Evolutionary conservation across 1,140 invertebrate genomes (phyloP), one percentile per base, ranked within the genome.

Genomic region (Rhopalosiphum padi): DNA sequence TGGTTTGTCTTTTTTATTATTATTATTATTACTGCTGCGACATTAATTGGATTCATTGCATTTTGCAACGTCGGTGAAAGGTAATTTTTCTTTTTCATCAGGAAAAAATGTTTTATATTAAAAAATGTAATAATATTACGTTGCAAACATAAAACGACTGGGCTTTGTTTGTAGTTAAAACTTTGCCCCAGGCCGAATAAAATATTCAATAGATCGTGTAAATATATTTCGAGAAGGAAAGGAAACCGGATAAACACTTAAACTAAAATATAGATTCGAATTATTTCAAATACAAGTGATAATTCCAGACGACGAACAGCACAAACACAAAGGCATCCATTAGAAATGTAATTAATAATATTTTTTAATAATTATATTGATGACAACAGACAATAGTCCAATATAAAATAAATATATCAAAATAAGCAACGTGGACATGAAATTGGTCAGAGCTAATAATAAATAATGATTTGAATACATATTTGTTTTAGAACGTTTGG

Each of bases 181-280:
- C n/a, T 77, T 77, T 77, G 60, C 60, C 5, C 30, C 60, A n/a
- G 60, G 60, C 6, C 5, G 15, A 35, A 77, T n/a, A 5, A 77
- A 77, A 77, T 77, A 77, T 77, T 77, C 30, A 77, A n/a, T 77
- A 77, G 30, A 77, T 77, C 30, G n/a, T 77, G 60, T 77, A 77
- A n/a, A 77, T 60, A 30, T n/a, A n/a, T 77, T 77, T 68, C 18
- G 0, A 68, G 15, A 68, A 68, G 60, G 11, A n/a, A 68, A n/a
- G 60, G 8, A 68, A n/a, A 68, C 60, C 30, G 48, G 15, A 51
- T 51, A 51, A 15, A 30, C 30, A 68, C 11, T 68, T 68, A 15
- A n/a, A 68, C 11, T 68, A 15, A n/a, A 68, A 68, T n/a, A 30
- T 30, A 68, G 4, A 68, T 11, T 68, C 30, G 5, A 60, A 68